phyloP scores from a whole-genome alignment of 1,140 invertebrate species.

The Musca domestica region DNA sequence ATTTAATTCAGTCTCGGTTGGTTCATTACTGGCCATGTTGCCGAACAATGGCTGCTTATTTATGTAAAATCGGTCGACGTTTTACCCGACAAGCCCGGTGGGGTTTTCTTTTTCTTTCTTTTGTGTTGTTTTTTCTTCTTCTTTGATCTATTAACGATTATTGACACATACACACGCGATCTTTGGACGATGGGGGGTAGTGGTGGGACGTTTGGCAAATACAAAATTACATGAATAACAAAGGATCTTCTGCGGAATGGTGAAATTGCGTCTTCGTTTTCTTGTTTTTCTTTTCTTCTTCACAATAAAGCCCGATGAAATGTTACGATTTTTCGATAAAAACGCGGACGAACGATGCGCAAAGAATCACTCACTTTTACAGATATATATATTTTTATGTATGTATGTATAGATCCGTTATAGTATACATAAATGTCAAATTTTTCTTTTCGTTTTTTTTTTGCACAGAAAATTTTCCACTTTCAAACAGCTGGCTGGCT shows the following conservation, averaged over 20 bases:
- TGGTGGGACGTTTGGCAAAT: neutral
- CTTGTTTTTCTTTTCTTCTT: too few relatives aligned
- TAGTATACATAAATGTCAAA: too few relatives aligned
- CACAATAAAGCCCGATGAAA: too few relatives aligned
- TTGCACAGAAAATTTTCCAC: neutral
- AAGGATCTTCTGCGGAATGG: slow-evolving; percentile 10
- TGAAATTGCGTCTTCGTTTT: neutral
- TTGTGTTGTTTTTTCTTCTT: neutral
- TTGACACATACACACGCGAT: neutral
- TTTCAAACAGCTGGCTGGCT: neutral
- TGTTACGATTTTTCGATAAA: too few relatives aligned
- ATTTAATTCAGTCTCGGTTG: slow-evolving; percentile 29
- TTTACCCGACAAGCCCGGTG: neutral
- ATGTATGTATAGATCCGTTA: too few relatives aligned
- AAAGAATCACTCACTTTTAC: too few relatives aligned
- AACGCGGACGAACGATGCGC: too few relatives aligned
- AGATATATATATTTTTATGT: too few relatives aligned
- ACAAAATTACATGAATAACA: neutral
- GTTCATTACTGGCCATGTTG: slow-evolving; percentile 16
- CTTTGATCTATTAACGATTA: neutral
- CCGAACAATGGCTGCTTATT: slow-evolving; percentile 4
- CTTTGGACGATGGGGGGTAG: neutral
- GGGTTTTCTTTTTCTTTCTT: neutral
- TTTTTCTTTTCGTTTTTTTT: too few relatives aligned
- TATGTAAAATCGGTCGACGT: neutral